Percentiles rank a stretch among this genome's conserved stretches.
phyloP scores from a whole-genome alignment of 2,888 invertebrate species.

The Stenoptilia bipunctidactyla region DNA sequence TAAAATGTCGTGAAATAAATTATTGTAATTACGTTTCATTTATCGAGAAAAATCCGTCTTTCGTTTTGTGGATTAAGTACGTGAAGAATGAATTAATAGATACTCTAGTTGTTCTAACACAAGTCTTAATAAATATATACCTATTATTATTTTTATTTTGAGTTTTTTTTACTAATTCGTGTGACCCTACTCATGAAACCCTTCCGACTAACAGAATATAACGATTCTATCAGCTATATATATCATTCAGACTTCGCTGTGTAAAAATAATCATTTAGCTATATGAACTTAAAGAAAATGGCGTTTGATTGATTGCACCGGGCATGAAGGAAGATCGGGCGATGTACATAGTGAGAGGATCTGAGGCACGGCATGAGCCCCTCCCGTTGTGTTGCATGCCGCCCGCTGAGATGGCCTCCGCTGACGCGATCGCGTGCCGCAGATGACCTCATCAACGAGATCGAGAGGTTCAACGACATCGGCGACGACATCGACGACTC shows the following conservation, averaged over 20 bases:
- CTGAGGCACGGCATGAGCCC: constrained; percentile 10
- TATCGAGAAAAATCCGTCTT: constrained; percentile 50
- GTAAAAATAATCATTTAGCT: constrained; percentile 2
- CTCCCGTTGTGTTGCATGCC: constrained; percentile 12
- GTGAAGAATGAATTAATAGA: constrained; percentile 69
- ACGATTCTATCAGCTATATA: constrained; percentile 65
- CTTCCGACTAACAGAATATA: constrained; percentile 30
- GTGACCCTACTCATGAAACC: constrained; percentile 35
- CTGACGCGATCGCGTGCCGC: constrained; percentile 42
- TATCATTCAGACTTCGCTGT: constrained; percentile 11
- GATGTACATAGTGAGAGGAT: constrained; percentile 20
- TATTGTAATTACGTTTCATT: constrained; percentile 27
- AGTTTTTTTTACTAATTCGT: constrained; percentile 59
- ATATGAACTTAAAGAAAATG: background rate
- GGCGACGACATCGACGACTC: constrained; percentile 94
- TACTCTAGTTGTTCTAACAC: constrained; percentile 70
- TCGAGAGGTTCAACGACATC: constrained; percentile 93
- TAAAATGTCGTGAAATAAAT: constrained; percentile 17
- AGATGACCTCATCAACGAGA: constrained; percentile 90
- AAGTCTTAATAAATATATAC: constrained; percentile 72
- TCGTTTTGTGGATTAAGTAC: constrained; percentile 63
- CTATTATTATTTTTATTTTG: constrained; percentile 67
- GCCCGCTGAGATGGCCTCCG: constrained; percentile 18
- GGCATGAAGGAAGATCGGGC: constrained; percentile 32
- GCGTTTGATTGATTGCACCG: constrained; percentile 28